These are phyloP conservation scores for Melanerpes formicivorus DNA, from an alignment of 2,113 vertebrate genomes.

Conservation along the genomic window DNA sequence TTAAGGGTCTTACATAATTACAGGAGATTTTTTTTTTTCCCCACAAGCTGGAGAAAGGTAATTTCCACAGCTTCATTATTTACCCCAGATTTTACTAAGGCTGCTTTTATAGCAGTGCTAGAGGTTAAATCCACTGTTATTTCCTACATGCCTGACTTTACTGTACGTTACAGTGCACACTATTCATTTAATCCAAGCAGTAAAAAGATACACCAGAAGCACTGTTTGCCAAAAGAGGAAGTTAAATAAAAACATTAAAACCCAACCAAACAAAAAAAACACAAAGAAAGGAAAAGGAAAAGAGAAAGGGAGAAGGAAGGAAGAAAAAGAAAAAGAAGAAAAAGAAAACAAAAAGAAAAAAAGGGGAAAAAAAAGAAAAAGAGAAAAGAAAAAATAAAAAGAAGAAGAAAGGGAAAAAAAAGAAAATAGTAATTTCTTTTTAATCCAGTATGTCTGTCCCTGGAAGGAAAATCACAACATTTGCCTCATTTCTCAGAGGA, in stretches of 20 bases:
- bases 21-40: background rate
- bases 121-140: slow-evolving; percentile 46
- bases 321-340: background rate
- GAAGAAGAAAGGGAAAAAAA: background rate
- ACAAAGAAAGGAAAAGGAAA: too few species aligned
- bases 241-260: background rate
- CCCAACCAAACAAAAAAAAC: background rate
- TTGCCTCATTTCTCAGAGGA: background rate
- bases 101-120: slow-evolving; percentile 33
- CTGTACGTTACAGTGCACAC: background rate
- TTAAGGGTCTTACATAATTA: background rate
- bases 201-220: background rate
- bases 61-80: slow-evolving; percentile 44
- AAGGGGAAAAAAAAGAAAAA: background rate
- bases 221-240: background rate
- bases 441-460: background rate
- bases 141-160: slow-evolving; percentile 4
- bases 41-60: background rate
- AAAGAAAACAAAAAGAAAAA: background rate
- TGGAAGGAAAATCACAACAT: background rate
- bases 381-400: background rate
- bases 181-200: slow-evolving; percentile 1
- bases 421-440: background rate
- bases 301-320: background rate
- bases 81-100: slow-evolving; percentile 7